Conservation (phyloP, 2,888 invertebrate genomes). For the Drosophila maculinotata region DNA sequence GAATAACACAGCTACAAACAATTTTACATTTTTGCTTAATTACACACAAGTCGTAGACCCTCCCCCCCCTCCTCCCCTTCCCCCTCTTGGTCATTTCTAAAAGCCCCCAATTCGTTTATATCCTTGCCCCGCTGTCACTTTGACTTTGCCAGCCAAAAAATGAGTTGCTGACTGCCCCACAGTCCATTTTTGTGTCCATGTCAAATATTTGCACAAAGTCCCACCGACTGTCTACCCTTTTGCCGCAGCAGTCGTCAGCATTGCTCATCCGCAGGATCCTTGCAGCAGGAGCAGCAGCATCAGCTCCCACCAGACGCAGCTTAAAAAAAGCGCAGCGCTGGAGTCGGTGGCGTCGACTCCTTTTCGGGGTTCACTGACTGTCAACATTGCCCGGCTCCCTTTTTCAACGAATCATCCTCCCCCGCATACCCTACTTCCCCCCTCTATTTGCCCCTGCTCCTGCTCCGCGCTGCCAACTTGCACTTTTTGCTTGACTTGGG, state of each 20-base stretch:
- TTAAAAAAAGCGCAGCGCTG: constrained; percentile 52
- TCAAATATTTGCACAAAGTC: constrained; percentile 78
- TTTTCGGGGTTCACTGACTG: constrained; percentile 58
- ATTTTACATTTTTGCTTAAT: constrained; percentile 76
- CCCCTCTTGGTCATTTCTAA: background rate
- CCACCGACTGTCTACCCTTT: constrained; percentile 30
- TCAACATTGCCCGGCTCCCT: constrained; percentile 59
- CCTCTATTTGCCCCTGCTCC: background rate
- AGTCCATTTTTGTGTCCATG: constrained; percentile 48
- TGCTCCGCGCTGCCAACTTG: constrained; percentile 41
- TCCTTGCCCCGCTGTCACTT: constrained; percentile 34
- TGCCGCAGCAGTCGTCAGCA: constrained; percentile 33
- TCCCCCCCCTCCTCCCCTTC: background rate
- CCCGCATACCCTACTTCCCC: too few relatives aligned
- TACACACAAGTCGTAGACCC: constrained; percentile 61
- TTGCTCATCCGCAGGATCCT: constrained; percentile 25
- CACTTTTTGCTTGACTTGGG: constrained; percentile 46
- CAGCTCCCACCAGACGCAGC: constrained; percentile 23
- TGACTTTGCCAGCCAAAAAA: constrained; percentile 62
- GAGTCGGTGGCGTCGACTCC: constrained; percentile 20
- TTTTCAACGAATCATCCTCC: background rate
- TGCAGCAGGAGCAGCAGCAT: constrained; percentile 3
- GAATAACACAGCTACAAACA: constrained; percentile 51
- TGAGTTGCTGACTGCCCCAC: constrained; percentile 43
- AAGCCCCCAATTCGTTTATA: constrained; percentile 13